phyloP scores from a whole-genome alignment of 2,888 invertebrate species.

The Drosophila nigricruria region DNA sequence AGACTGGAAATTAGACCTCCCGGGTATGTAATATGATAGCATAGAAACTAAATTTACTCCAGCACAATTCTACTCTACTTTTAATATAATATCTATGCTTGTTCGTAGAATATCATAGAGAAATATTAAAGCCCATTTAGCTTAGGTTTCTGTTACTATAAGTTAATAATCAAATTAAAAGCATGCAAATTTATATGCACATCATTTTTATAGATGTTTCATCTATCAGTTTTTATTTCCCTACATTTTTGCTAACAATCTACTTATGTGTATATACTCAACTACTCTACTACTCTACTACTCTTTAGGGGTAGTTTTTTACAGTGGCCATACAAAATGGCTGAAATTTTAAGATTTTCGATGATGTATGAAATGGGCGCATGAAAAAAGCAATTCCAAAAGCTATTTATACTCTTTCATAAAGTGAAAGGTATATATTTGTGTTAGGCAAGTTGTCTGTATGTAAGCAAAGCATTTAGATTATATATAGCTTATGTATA shows the following conservation, averaged over 20 bases:
- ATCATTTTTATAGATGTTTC: background rate
- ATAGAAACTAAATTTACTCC: no score
- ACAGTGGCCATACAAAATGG: background rate
- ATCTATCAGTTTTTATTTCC: background rate
- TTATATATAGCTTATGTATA: background rate
- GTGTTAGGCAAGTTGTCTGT: background rate
- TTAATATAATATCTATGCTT: conserved; percentile 1
- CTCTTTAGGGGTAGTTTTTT: background rate
- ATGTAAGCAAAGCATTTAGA: background rate
- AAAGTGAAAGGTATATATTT: background rate
- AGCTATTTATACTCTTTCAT: background rate
- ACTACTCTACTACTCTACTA: no score
- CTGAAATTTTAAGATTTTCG: background rate
- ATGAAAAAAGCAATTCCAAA: background rate
- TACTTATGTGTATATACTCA: no score
- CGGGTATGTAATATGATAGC: conserved; percentile 86
- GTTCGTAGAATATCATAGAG: conserved; percentile 1
- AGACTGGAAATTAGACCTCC: conserved; percentile 88
- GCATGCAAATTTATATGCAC: background rate
- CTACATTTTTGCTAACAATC: background rate
- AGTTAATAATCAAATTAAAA: conserved; percentile 2
- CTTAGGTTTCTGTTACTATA: background rate
- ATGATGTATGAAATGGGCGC: background rate
- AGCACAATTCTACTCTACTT: background rate
- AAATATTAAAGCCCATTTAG: background rate